These are phyloP conservation scores for Diadophis punctatus DNA, from an alignment of 2,113 vertebrate genomes.

Conservation along the genomic window DNA sequence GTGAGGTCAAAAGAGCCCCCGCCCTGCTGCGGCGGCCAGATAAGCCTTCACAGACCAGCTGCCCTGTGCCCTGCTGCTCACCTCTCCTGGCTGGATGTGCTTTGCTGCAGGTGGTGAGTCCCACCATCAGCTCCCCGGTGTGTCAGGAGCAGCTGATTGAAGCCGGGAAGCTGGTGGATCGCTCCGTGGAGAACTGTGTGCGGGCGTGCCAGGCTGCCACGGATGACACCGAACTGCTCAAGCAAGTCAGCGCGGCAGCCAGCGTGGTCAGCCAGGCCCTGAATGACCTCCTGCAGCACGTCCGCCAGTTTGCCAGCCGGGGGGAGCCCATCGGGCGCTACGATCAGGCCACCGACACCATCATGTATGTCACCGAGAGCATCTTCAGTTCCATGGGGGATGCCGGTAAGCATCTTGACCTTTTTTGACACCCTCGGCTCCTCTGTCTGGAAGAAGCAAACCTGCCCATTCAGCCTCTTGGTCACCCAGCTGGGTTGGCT, in stretches of 20 bases:
- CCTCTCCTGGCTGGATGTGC: background rate
- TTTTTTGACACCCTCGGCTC: background rate
- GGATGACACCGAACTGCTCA: conserved; percentile 84
- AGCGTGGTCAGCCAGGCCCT: conserved; percentile 92
- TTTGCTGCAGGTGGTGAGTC: conserved; percentile 84
- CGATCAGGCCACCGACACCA: conserved; percentile 97
- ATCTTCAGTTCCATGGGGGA: conserved; percentile 99
- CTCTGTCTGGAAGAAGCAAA: background rate
- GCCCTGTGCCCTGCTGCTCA: background rate
- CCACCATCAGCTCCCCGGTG: conserved; percentile 95
- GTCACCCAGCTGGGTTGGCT: background rate
- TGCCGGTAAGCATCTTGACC: conserved; percentile 79
- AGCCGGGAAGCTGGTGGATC: conserved; percentile 93
- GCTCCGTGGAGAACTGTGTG: conserved; percentile 92
- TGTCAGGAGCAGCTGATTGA: conserved; percentile 98
- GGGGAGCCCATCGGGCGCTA: conserved; percentile 97
- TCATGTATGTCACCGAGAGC: conserved; percentile 98
- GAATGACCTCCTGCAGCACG: conserved; percentile 90
- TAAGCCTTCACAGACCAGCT: background rate
- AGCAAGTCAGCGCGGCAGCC: conserved; percentile 89
- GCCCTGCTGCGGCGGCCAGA: background rate
- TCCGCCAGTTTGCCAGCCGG: conserved; percentile 92
- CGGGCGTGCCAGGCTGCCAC: conserved; percentile 91
- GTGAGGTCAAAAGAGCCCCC: background rate
- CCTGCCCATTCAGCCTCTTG: background rate